Evolutionary conservation across 2,113 vertebrate species (phyloP), one percentile per base, ranked within the genome.

Genomic region (Aix galericulata): DNA sequence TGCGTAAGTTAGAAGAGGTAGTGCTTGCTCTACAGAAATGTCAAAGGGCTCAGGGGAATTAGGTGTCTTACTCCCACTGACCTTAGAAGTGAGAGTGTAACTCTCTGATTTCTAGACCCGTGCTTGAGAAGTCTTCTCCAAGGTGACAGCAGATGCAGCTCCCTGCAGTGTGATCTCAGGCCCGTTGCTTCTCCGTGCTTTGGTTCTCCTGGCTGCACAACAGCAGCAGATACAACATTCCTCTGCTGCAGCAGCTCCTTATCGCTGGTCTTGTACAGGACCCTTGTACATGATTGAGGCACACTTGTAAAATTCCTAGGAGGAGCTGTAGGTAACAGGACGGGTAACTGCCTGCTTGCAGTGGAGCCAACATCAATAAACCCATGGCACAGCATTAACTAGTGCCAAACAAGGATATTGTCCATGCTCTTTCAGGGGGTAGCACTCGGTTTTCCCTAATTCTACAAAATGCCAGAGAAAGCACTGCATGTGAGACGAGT

Each of bases 341-440:
- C 78, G 59, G 31, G 58, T 12, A 60, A 63, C 48, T 9, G 22
- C 66, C 48, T 36, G 40, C 36, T 66, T 34, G 40, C 56, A 36
- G 21, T 7, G n/a, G 12, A 78, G 77, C 60, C 69, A 91, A 3
- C 3, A 38, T 6, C 74, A 71, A 50, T 26, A 87, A 59, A 64
- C 23, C 25, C 42, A 20, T 2, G 73, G 66, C 66, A 79, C 40
- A 82, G 38, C 89, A 75, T 44, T 7, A 80, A 25, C 20, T 27
- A 68, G 36, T 2, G 12, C 71, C 5, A 79, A 63, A 7, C 25
- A 25, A 72, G 48, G 0, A 1, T 32, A 8, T 11, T 23, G 21
- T 11, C 91, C 5, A 0, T 23, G 80, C 48, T 48, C 27, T 20
- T 60, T 48, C 67, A 29, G 1, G 2, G 1, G 0, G 0, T 3